A percentile compares a stretch with the other conserved stretches of the same genome.
These are phyloP conservation scores for Dascillus cervinus DNA, from an alignment of 2,888 invertebrate species.

Conservation along the genomic window DNA sequence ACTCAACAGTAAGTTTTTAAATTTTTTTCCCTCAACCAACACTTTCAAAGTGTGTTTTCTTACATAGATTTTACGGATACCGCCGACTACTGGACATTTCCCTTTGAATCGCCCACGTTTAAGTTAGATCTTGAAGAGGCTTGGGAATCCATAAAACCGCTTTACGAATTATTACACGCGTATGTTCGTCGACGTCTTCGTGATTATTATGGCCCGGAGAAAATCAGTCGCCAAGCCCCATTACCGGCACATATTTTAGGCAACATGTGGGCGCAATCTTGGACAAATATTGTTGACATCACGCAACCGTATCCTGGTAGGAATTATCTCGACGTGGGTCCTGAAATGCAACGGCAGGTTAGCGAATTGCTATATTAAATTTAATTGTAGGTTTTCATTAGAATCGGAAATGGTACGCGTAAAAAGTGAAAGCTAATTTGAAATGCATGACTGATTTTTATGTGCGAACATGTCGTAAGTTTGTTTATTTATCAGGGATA, in stretches of 20 bases:
- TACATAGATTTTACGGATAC: conserved; percentile 74
- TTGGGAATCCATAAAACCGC: conserved; percentile 77
- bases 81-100: conserved; percentile 83
- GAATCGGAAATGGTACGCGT: conserved; percentile 6
- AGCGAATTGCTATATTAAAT: no score
- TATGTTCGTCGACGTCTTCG: conserved; percentile 79
- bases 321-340: conserved; percentile 72
- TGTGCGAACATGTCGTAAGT: no score
- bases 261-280: conserved; percentile 86
- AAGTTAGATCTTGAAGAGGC: conserved; percentile 71
- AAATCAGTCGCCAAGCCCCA: conserved; percentile 71
- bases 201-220: conserved; percentile 76
- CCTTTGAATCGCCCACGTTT: conserved; percentile 72
- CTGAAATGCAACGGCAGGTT: conserved; percentile 74
- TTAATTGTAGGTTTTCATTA: conserved; percentile 1
- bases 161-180: conserved; percentile 82
- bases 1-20: conserved; percentile 62
- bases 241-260: conserved; percentile 81
- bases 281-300: conserved; percentile 73
- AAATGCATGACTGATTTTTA: conserved; percentile 1
- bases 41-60: not conserved
- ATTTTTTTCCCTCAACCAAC: conserved; percentile 2
- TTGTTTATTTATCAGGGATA: conserved; percentile 54
- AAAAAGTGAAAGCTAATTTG: conserved; percentile 8
- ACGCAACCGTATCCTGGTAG: conserved; percentile 77